Evolutionary conservation across 1,140 invertebrate species (phyloP).

Genomic region (Oreohelix idahoensis): DNA sequence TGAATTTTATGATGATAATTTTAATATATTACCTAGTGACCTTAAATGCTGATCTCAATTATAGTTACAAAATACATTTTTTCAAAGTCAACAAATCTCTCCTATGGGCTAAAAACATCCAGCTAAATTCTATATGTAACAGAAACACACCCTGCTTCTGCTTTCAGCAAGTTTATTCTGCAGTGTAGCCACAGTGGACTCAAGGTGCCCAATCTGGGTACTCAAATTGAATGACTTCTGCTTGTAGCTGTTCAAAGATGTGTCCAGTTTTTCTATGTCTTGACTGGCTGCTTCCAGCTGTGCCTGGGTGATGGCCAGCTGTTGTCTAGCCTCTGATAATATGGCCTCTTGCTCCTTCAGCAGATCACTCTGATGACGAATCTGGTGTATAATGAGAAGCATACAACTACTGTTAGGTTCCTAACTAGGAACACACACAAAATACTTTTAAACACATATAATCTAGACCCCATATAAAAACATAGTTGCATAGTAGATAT

Average conservation of each 20-base stretch:
- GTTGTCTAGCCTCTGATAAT: conserved; percentile 61
- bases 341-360: conserved; percentile 60
- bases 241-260: conserved; percentile 58
- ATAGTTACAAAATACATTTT: no score
- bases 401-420: no score
- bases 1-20: no score
- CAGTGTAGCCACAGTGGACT: conserved; percentile 54
- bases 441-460: no score
- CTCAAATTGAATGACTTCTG: conserved; percentile 64
- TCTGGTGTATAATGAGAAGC: conserved; percentile 42
- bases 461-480: no score
- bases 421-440: no score
- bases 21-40: no score
- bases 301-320: conserved; percentile 62
- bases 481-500: no score
- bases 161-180: conserved; percentile 66
- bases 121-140: no score
- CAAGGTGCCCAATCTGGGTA: conserved; percentile 60
- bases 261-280: conserved; percentile 59
- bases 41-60: no score
- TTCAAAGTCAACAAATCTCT: no score
- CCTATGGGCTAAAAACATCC: no score
- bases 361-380: conserved; percentile 54
- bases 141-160: conserved; percentile 56
- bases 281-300: conserved; percentile 57